These are phyloP conservation scores for Phyllotreta striolata DNA, from an alignment of 2,888 invertebrate species.

Conservation along the genomic window DNA sequence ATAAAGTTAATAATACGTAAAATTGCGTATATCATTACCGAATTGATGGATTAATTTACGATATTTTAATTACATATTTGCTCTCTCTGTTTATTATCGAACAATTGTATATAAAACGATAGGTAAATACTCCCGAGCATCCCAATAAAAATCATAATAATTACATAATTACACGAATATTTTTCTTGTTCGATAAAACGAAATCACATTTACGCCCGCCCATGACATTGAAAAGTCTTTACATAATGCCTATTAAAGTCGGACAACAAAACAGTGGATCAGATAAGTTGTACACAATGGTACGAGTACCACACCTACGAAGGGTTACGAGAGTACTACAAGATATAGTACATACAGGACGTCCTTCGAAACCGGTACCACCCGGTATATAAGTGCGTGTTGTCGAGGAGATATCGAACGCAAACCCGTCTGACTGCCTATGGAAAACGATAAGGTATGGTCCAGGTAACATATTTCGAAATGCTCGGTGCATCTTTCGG, in stretches of 20 bases:
- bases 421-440: conserved; percentile 43
- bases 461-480: conserved; percentile 56
- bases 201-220: conserved; percentile 46
- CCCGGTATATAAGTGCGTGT: conserved; percentile 47
- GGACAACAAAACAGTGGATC: conserved; percentile 52
- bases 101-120: neutral
- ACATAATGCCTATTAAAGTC: conserved; percentile 59
- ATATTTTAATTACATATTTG: too few species aligned
- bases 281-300: conserved; percentile 43
- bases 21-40: too few species aligned
- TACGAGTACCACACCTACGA: conserved; percentile 52
- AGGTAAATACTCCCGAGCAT: conserved; percentile 14
- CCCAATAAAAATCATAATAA: conserved; percentile 20
- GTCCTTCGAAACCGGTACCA: neutral
- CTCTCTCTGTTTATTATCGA: too few species aligned
- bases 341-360: conserved; percentile 20
- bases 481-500: conserved; percentile 35
- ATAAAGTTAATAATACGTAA: too few species aligned
- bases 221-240: conserved; percentile 56
- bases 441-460: conserved; percentile 51
- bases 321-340: conserved; percentile 48
- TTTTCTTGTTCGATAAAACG: conserved; percentile 22
- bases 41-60: too few species aligned
- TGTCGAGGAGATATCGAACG: conserved; percentile 38
- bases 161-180: conserved; percentile 29